These are phyloP conservation scores for Athene noctua DNA, from an alignment of 2,113 vertebrate species.

Conservation along the genomic window DNA sequence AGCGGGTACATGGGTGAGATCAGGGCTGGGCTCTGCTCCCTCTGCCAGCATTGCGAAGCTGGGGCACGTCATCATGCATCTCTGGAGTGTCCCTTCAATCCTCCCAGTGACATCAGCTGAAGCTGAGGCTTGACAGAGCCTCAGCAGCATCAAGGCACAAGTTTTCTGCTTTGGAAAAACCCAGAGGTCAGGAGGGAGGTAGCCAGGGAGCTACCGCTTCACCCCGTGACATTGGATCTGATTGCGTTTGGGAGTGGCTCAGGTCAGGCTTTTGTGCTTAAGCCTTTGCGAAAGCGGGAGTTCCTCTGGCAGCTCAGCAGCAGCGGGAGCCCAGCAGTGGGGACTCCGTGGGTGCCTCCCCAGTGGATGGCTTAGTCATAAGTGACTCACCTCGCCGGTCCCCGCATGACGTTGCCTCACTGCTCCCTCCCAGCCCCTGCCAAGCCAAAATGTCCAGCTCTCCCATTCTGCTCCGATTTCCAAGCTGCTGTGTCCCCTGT, in stretches of 20 bases:
- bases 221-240: fast-evolving
- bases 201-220: neutral
- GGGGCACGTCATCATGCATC: neutral
- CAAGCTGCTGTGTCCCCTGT: fast-evolving
- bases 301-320: neutral
- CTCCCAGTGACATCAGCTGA: neutral
- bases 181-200: neutral
- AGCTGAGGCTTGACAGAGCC: neutral
- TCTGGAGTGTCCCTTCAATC: neutral
- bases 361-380: neutral
- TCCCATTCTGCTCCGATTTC: neutral
- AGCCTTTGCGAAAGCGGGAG: neutral
- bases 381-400: neutral
- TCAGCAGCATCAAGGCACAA: neutral
- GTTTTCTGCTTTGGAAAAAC: neutral
- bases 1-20: fast-evolving
- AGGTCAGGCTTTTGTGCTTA: neutral
- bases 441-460: neutral
- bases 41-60: neutral
- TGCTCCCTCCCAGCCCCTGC: constrained; percentile 7
- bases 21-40: neutral
- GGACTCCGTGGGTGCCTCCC: constrained; percentile 24
- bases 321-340: neutral
- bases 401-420: neutral
- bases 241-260: neutral